Conservation (phyloP, 1,140 invertebrate species). For the Calephelis nemesis region DNA sequence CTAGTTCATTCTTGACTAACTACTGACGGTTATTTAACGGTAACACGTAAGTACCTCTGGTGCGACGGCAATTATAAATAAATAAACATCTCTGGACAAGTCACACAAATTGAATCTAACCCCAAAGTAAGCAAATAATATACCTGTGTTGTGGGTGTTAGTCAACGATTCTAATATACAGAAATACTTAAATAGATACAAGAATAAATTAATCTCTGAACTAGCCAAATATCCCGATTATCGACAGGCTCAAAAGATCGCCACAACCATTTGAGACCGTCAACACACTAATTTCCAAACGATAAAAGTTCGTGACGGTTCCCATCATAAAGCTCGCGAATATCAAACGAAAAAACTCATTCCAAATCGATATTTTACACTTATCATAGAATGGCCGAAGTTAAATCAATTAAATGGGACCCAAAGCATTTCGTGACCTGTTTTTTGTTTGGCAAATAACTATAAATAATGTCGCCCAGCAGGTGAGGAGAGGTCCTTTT, state of each 20-base stretch:
- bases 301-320: slow-evolving; percentile 10
- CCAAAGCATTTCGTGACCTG: slow-evolving; percentile 10
- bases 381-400: slow-evolving; percentile 70
- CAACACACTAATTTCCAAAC: slow-evolving; percentile 2
- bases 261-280: neutral
- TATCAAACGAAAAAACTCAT: slow-evolving; percentile 6
- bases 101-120: neutral
- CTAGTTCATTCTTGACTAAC: too few species aligned
- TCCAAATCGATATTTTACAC: slow-evolving; percentile 62
- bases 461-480: slow-evolving; percentile 67
- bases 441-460: slow-evolving; percentile 49
- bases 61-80: too few species aligned
- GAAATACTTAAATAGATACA: too few species aligned
- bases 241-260: neutral
- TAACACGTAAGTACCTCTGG: too few species aligned
- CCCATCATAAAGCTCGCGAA: slow-evolving; percentile 26
- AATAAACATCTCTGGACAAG: neutral
- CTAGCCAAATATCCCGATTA: neutral
- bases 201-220: neutral
- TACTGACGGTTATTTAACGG: too few species aligned
- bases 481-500: slow-evolving; percentile 66
- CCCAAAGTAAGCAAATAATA: too few species aligned
- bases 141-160: too few species aligned
- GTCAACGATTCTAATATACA: too few species aligned
- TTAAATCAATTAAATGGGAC: slow-evolving; percentile 62